Evolutionary conservation across 1,140 invertebrate species (phyloP), one percentile per base, ranked within the genome.

Genomic region (Telenomus remus): DNA sequence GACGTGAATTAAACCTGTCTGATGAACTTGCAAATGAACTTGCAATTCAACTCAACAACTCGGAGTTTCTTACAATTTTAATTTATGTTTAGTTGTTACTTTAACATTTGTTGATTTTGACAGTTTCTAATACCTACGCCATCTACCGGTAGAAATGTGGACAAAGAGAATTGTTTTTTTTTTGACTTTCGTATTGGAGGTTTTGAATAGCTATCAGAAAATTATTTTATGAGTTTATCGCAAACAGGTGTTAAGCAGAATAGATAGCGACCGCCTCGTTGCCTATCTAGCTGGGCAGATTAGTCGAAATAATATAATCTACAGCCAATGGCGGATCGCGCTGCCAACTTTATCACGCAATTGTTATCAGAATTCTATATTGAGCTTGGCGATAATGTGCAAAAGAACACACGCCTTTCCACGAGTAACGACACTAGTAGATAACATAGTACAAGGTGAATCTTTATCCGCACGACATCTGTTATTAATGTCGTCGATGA

Each of bases 351-450:
- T 74, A 71, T 60, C 76, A 37, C 39, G 46, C 71, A 66, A 68
- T 61, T 68, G 65, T 78, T 73, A 76, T 72, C 71, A 66, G 65
- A 57, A 75, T 72, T 43, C 66, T 60, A 75, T 75, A 79, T 68
- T 64, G 65, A 74, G 61, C 35, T n/a, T 43, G 35, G 11, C 63
- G 76, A 72, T 79, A 75, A 69, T 11, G 48, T 14, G 46, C 59
- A 79, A 66, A 78, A 78, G 66, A 78, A 78, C 19, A 72, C 68
- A 78, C 68, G 68, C 61, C 76, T 78, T 70, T 72, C 66, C 50
- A 66, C 51, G 66, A 68, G 49, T 72, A 72, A 75, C 54, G 57
- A 70, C 50, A 44, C 49, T 35, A 35, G 12, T 0, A 65, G 70
- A 71, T 78, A 70, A 53, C 55, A 60, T 60, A 61, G 50, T 68